These are phyloP conservation scores for Lipophrys pholis DNA, from an alignment of 2,113 vertebrate genomes.

Conservation along the genomic window DNA sequence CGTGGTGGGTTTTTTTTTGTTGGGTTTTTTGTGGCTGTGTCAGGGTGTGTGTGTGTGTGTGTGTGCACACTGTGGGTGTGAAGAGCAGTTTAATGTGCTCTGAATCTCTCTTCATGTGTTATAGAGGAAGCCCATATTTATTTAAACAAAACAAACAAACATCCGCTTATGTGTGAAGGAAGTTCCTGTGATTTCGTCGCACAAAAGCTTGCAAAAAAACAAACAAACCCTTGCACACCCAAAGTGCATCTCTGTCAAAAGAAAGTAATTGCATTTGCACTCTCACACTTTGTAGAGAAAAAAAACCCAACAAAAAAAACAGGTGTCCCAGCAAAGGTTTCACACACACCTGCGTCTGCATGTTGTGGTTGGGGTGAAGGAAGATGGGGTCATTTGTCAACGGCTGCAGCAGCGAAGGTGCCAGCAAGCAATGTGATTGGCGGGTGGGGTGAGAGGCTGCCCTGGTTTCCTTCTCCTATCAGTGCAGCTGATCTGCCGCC, in stretches of 20 bases:
- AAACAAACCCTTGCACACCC: too few relatives aligned
- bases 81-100: conserved; percentile 36
- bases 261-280: too few relatives aligned
- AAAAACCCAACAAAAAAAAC: conserved; percentile 33
- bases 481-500: conserved; percentile 75
- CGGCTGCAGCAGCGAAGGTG: conserved; percentile 45
- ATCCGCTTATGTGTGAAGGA: conserved; percentile 44
- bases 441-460: conserved; percentile 63
- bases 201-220: too few relatives aligned
- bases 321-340: conserved; percentile 55
- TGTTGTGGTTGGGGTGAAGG: conserved; percentile 42
- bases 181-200: conserved; percentile 53
- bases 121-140: conserved; percentile 69
- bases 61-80: conserved; percentile 23
- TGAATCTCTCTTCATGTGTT: not conserved
- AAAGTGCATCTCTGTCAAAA: too few relatives aligned
- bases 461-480: conserved; percentile 76
- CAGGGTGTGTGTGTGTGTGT: conserved; percentile 9
- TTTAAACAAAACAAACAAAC: conserved; percentile 39
- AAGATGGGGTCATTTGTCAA: conserved; percentile 64
- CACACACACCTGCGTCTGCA: conserved; percentile 60
- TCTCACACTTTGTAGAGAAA: not conserved
- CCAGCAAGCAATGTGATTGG: conserved; percentile 64
- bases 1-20: conserved; percentile 48
- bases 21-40: conserved; percentile 19